These are phyloP conservation scores for Lasius platythorax DNA, from an alignment of 2,888 invertebrate genomes.

Conservation along the genomic window DNA sequence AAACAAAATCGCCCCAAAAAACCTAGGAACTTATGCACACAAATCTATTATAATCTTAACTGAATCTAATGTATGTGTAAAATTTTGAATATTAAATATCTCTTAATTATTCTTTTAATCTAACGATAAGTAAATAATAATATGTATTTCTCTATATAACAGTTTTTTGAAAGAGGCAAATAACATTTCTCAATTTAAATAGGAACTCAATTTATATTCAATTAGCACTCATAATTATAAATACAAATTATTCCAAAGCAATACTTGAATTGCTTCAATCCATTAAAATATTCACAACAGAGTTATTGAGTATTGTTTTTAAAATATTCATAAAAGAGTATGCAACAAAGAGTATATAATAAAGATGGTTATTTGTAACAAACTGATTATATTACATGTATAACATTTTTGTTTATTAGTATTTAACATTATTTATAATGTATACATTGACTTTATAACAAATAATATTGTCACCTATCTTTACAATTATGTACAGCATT, in stretches of 20 bases:
- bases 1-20: no score
- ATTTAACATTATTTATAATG: slow-evolving; percentile 18
- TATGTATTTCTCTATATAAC: not conserved
- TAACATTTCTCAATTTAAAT: not conserved
- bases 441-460: slow-evolving; percentile 44
- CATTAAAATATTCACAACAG: not conserved
- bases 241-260: not conserved
- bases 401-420: slow-evolving; percentile 6
- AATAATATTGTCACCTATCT: slow-evolving; percentile 55
- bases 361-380: not conserved
- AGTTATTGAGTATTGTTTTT: not conserved
- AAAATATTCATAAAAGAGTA: not conserved
- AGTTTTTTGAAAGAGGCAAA: not conserved
- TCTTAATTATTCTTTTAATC: not conserved
- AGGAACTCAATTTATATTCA: not conserved
- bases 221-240: not conserved
- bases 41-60: not conserved
- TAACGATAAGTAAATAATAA: not conserved
- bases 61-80: not conserved
- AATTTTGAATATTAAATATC: not conserved
- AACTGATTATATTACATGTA: not conserved
- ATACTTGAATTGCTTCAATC: not conserved
- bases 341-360: not conserved
- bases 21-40: no score
- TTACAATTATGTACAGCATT: slow-evolving; percentile 8